A percentile compares a stretch with the other conserved stretches of the same genome.
phyloP scores from a whole-genome alignment of 2,797 vertebrate genomes.

The Peromyscus attwateri region DNA sequence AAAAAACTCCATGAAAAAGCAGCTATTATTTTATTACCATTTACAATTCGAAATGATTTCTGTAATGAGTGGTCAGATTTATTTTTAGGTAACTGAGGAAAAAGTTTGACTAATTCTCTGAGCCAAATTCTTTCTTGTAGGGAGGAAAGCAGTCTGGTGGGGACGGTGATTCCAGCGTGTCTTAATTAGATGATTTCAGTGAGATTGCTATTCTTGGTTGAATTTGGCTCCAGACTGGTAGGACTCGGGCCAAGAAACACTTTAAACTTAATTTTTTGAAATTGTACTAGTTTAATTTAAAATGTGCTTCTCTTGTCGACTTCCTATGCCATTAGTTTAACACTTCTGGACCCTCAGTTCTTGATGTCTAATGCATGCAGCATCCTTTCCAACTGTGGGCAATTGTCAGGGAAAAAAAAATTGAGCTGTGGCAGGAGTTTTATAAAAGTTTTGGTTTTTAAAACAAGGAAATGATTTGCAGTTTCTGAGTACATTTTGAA shows the following conservation, averaged over 20 bases:
- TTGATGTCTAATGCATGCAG: background rate
- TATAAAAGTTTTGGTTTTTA: background rate
- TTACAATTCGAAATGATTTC: slow-evolving; percentile 55
- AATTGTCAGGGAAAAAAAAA: background rate
- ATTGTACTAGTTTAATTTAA: slow-evolving; percentile 43
- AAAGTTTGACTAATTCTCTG: slow-evolving; percentile 49
- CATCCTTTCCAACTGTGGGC: slow-evolving; percentile 10
- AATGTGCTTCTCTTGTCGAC: slow-evolving; percentile 8
- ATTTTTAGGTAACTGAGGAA: slow-evolving; percentile 69
- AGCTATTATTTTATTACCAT: slow-evolving; percentile 56
- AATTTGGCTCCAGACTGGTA: slow-evolving; percentile 8
- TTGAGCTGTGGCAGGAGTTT: background rate
- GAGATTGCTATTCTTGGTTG: slow-evolving; percentile 38
- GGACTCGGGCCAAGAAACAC: slow-evolving; percentile 55
- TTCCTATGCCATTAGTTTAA: slow-evolving; percentile 24
- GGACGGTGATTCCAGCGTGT: slow-evolving; percentile 44
- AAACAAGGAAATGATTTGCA: background rate
- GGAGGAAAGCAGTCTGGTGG: background rate
- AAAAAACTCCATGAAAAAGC: background rate
- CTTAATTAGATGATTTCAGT: slow-evolving; percentile 60
- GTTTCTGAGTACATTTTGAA: background rate
- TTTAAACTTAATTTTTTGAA: slow-evolving; percentile 64
- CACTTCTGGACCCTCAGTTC: background rate
- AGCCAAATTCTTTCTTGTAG: slow-evolving; percentile 40
- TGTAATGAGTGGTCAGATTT: slow-evolving; percentile 61